Base-by-base conservation (phyloP, 2,888 invertebrate genomes). In the Drosophila anceps region DNA sequence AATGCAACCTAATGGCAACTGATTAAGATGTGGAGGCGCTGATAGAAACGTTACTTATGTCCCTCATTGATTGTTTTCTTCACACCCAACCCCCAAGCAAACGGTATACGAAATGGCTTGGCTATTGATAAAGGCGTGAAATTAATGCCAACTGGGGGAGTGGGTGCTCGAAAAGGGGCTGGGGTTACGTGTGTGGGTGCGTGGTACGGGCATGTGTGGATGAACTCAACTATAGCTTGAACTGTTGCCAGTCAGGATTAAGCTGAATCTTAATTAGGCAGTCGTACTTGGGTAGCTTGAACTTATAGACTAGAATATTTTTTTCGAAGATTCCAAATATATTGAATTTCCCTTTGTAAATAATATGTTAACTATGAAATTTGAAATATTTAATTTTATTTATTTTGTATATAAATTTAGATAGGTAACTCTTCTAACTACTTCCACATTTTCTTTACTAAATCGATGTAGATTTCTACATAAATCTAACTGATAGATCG, bases 21-120 rank as follows among this genome's bases (percentile, higher is more conserved):
- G 90, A 90, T 91, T 90, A 88, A 90, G 90, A 90, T 90, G 66
- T 53, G 35, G 20, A 50, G 63, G 27, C 31, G 53, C 53, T 77
- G 89, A 89, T 89, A 84, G 76, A 44, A 48, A 24, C 48, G 76
- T 88, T 76, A 86, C 82, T 90, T 88, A 88, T 90, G 83, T 79
- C 75, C 44, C 62, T 53, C 82, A 81, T 76, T 86, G 86, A 86
- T 90, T 88, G 90, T 86, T 85, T 79, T 43, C 4, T 76, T 33
- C 64, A 50, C 70, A n/a, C 63, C 41, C 57, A 44, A 35, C 18
- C 37, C 51, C 13, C 31, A 24, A 20, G 4, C 37, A 24, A 18
- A 7, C 41, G 20, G 29, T 12, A 48, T 48, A 64, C 50, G 53
- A 55, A 69, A 58, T 61, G 50, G 41, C 37, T 46, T 48, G 24